Evolutionary conservation across 2,797 vertebrate species (phyloP).

Genomic region (Scolopax rusticola): DNA sequence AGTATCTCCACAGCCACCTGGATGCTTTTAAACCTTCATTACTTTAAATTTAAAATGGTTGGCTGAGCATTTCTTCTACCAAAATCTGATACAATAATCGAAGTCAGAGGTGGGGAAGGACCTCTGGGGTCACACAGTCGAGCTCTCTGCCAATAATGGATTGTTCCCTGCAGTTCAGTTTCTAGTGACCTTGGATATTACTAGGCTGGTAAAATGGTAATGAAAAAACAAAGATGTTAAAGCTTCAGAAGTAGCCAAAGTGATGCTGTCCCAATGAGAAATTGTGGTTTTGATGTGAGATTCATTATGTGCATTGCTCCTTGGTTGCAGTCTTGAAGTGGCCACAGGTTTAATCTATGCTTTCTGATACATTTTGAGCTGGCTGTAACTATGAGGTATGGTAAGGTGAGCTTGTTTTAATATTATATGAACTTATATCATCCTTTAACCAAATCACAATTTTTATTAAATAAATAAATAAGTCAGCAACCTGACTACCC

Average conservation of each 20-base stretch:
- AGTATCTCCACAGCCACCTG: conserved; percentile 28
- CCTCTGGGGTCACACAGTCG: not conserved
- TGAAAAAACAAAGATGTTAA: conserved; percentile 39
- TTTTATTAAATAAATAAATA: not conserved
- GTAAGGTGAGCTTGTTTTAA: not conserved
- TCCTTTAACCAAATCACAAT: not conserved
- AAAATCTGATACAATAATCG: conserved; percentile 41
- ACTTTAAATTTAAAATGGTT: conserved; percentile 38
- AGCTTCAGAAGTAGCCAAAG: not conserved
- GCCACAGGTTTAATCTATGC: not conserved
- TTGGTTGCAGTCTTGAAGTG: not conserved
- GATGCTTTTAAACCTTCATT: conserved; percentile 49
- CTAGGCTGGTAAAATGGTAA: conserved; percentile 23
- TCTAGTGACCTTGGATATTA: conserved; percentile 53
- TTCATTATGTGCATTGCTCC: not conserved
- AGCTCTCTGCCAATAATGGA: conserved; percentile 45
- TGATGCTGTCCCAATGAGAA: not conserved
- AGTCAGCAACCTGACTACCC: not conserved
- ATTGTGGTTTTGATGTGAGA: not conserved
- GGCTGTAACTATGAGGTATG: not conserved
- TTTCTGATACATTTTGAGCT: not conserved
- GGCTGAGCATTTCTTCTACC: conserved; percentile 30
- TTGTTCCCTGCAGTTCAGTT: conserved; percentile 50
- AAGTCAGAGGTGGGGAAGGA: conserved; percentile 23
- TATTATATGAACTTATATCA: not conserved